phyloP scores from a whole-genome alignment of 2,888 invertebrate genomes.

The Acronicta leporina region DNA sequence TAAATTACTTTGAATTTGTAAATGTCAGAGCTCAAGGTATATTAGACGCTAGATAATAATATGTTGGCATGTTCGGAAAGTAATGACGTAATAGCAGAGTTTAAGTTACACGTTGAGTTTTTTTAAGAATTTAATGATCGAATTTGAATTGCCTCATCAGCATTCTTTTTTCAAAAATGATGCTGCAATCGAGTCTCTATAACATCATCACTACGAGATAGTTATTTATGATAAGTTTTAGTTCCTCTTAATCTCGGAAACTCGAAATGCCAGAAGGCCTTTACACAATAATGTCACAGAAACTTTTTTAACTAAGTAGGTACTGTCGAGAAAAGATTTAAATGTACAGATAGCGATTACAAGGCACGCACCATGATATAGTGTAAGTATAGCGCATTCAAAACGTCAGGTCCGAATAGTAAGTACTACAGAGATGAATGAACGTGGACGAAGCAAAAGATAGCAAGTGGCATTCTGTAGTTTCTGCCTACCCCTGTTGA shows the following conservation, averaged over 20 bases:
- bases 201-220: slow-evolving; percentile 10
- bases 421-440: too few relatives aligned
- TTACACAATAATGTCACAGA: too few relatives aligned
- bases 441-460: too few relatives aligned
- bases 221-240: slow-evolving; percentile 1
- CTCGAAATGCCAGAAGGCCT: background rate
- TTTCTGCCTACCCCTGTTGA: too few relatives aligned
- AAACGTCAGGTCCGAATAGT: too few relatives aligned
- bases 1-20: slow-evolving; percentile 39
- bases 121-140: slow-evolving; percentile 46
- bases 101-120: slow-evolving; percentile 45
- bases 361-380: too few relatives aligned
- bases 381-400: too few relatives aligned
- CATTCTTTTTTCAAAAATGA: slow-evolving; percentile 23
- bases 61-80: slow-evolving; percentile 38
- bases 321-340: too few relatives aligned
- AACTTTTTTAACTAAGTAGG: too few relatives aligned
- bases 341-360: too few relatives aligned
- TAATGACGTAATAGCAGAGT: slow-evolving; percentile 56
- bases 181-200: slow-evolving; percentile 24
- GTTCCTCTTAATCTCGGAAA: background rate
- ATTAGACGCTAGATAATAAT: slow-evolving; percentile 52
- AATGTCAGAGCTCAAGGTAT: slow-evolving; percentile 33
- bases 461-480: too few relatives aligned
- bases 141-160: slow-evolving; percentile 37